Conservation (phyloP, 2,888 invertebrate species). For the Apoda limacodes region DNA sequence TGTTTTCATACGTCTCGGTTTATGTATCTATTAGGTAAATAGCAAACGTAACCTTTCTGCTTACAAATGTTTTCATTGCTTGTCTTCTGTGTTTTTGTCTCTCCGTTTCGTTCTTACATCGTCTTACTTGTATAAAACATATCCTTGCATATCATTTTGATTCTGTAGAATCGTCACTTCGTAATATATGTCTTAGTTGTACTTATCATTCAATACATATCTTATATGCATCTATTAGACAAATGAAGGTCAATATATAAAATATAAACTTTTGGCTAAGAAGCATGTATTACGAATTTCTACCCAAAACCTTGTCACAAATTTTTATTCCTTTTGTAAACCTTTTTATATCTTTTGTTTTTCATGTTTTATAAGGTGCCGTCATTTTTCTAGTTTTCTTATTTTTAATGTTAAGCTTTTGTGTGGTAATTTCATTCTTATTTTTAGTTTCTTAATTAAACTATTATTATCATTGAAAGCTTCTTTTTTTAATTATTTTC, state of each 20-base stretch:
- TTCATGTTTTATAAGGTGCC: constrained; percentile 41
- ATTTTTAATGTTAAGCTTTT: constrained; percentile 62
- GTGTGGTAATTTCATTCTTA: constrained; percentile 68
- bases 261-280: constrained; percentile 46
- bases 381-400: constrained; percentile 45
- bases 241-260: constrained; percentile 60
- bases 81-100: too few relatives aligned
- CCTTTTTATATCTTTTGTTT: constrained; percentile 22
- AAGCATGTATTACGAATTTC: constrained; percentile 33
- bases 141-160: constrained; percentile 54
- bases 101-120: constrained; percentile 23
- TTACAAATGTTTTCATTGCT: too few relatives aligned
- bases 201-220: constrained; percentile 24
- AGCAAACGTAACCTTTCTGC: too few relatives aligned
- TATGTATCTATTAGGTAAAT: too few relatives aligned
- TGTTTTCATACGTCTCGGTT: constrained; percentile 37
- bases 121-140: constrained; percentile 36
- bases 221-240: constrained; percentile 22
- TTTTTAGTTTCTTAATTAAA: constrained; percentile 68
- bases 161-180: constrained; percentile 38
- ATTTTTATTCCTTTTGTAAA: constrained; percentile 18
- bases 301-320: constrained; percentile 20
- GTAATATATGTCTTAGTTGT: constrained; percentile 45
- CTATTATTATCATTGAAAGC: constrained; percentile 61
- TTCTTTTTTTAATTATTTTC: constrained; percentile 60